These are phyloP conservation scores for Peromyscus eremicus DNA, from an alignment of 2,797 vertebrate genomes.

Conservation along the genomic window DNA sequence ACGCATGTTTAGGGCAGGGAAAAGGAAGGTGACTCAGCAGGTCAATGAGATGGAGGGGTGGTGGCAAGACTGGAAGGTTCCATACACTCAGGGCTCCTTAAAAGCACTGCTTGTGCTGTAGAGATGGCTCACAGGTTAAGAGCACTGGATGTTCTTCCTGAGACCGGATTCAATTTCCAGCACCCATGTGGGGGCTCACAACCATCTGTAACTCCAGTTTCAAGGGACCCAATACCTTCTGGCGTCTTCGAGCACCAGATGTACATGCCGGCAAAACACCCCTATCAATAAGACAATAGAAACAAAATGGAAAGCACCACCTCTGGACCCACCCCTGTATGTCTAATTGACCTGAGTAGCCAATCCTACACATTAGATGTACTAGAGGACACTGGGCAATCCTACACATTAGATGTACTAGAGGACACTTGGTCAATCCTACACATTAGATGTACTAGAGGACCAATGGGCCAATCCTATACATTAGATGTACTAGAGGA, in stretches of 20 bases:
- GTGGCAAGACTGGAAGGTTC: background rate
- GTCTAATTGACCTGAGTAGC: no score
- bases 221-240: background rate
- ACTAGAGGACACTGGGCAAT: no score
- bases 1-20: background rate
- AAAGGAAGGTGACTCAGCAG: slow-evolving; percentile 53
- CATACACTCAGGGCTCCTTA: background rate
- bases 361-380: background rate
- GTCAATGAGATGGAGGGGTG: background rate
- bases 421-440: background rate
- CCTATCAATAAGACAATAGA: background rate
- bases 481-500: no score
- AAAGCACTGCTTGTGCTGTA: background rate
- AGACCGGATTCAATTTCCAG: background rate
- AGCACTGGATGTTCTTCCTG: background rate
- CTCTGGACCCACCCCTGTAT: rapidly evolving
- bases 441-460: background rate
- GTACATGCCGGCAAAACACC: background rate
- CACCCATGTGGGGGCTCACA: background rate
- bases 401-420: background rate
- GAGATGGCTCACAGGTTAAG: background rate
- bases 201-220: background rate
- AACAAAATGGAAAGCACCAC: background rate
- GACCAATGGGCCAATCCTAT: background rate
- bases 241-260: background rate